phyloP scores from a whole-genome alignment of 1,140 invertebrate genomes.

The Phortica variegata region DNA sequence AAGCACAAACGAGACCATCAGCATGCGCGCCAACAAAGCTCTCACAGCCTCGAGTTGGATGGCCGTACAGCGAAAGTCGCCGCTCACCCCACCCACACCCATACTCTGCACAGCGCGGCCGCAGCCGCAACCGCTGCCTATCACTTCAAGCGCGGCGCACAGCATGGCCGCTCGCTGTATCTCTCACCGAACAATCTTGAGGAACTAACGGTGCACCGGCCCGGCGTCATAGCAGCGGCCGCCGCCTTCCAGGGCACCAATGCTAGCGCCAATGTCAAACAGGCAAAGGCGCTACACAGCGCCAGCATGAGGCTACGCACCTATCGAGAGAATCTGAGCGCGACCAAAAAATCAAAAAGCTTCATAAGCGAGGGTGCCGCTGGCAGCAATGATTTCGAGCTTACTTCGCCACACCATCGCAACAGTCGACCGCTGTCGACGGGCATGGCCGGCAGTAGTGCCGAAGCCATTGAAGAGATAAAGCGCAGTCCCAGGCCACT shows the following conservation, averaged over 20 bases:
- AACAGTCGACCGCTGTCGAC: conserved; percentile 52
- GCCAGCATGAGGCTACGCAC: conserved; percentile 48
- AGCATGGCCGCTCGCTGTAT: conserved; percentile 49
- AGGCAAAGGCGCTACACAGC: conserved; percentile 54
- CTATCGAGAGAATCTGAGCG: conserved; percentile 49
- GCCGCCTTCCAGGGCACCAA: conserved; percentile 52
- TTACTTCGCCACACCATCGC: conserved; percentile 54
- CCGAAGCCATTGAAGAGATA: conserved; percentile 40
- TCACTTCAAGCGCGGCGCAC: conserved; percentile 50
- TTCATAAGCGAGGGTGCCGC: conserved; percentile 42
- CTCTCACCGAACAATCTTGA: conserved; percentile 52
- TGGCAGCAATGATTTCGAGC: conserved; percentile 47
- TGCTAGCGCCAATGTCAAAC: conserved; percentile 49
- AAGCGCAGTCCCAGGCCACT: conserved; percentile 51
- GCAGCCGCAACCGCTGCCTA: conserved; percentile 48
- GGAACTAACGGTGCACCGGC: conserved; percentile 45
- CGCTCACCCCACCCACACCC: conserved; percentile 22
- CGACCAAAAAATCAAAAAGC: conserved; percentile 56
- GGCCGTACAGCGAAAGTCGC: conserved; percentile 34
- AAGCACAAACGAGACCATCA: conserved; percentile 45
- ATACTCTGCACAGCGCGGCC: conserved; percentile 46
- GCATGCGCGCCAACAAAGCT: conserved; percentile 48
- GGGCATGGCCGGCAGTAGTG: conserved; percentile 29
- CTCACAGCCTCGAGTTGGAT: conserved; percentile 51
- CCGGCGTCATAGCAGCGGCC: conserved; percentile 39